Evolutionary conservation across 2,113 vertebrate genomes (phyloP).

Genomic region (Tricholaema leucomelas): DNA sequence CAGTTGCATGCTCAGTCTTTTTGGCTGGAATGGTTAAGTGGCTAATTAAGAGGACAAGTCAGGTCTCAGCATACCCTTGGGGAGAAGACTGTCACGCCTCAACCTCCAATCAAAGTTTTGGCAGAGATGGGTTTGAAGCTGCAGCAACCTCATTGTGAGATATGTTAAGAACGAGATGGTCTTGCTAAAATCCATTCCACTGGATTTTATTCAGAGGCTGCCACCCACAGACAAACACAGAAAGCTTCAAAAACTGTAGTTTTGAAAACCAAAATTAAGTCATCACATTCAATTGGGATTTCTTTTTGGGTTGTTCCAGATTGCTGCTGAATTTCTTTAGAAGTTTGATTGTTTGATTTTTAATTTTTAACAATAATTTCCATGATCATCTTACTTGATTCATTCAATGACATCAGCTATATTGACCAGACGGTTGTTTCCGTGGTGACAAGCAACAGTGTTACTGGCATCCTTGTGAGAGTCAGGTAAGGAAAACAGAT

Average conservation of each 20-base stretch:
- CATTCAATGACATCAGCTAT: background rate
- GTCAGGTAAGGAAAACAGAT: slow-evolving; percentile 16
- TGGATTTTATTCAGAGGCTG: slow-evolving; percentile 12
- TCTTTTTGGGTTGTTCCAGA: background rate
- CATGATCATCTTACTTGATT: background rate
- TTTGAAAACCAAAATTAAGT: slow-evolving; percentile 21
- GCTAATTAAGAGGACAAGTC: slow-evolving; percentile 65
- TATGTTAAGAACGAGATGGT: background rate
- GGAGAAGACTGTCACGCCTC: background rate
- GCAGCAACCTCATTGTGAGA: background rate
- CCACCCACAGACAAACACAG: background rate
- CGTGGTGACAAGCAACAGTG: slow-evolving; percentile 8
- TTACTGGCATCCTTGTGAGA: slow-evolving; percentile 1
- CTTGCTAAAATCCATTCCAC: background rate
- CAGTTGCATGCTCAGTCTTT: slow-evolving; percentile 43
- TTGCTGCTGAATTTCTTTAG: background rate
- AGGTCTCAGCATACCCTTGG: background rate
- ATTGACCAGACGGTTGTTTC: slow-evolving; percentile 19
- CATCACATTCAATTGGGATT: background rate
- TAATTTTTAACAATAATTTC: background rate
- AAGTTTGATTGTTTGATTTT: background rate
- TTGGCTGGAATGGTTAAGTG: slow-evolving; percentile 39
- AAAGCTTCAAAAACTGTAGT: background rate
- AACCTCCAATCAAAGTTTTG: slow-evolving; percentile 6
- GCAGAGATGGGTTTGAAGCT: slow-evolving; percentile 19